Percentiles rank a stretch among this genome's conserved stretches.
phyloP scores from a whole-genome alignment of 2,888 invertebrate genomes.

The Andrena camellia region DNA sequence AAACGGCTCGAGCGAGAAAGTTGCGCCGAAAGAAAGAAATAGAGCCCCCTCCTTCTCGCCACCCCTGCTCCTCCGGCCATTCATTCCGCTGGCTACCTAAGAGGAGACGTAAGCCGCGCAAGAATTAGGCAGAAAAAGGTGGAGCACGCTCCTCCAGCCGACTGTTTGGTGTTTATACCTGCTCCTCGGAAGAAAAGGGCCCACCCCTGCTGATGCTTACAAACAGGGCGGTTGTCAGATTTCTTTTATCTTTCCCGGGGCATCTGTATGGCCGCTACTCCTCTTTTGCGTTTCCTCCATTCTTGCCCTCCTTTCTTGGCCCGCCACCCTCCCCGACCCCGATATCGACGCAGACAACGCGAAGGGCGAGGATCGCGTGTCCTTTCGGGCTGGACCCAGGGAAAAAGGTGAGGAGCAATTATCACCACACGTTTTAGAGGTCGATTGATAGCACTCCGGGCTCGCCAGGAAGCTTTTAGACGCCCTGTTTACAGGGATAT shows the following conservation, averaged over 20 bases:
- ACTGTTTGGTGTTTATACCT: slow-evolving; percentile 82
- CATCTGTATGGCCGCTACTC: slow-evolving; percentile 77
- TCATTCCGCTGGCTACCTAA: slow-evolving; percentile 55
- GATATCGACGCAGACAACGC: slow-evolving; percentile 33
- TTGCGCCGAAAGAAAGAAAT: slow-evolving; percentile 41
- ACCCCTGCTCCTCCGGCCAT: slow-evolving; percentile 29
- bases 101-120: slow-evolving; percentile 68
- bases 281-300: slow-evolving; percentile 55
- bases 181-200: slow-evolving; percentile 72
- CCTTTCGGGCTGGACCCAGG: background rate
- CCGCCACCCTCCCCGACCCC: slow-evolving; percentile 31
- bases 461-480: background rate
- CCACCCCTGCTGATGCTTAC: slow-evolving; percentile 76
- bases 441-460: background rate
- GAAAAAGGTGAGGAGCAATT: slow-evolving; percentile 25
- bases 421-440: slow-evolving; percentile 9
- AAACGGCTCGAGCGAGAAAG: slow-evolving; percentile 44
- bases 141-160: slow-evolving; percentile 63
- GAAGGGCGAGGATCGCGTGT: slow-evolving; percentile 30
- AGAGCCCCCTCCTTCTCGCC: slow-evolving; percentile 21
- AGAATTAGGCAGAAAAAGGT: slow-evolving; percentile 78
- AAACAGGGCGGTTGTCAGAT: slow-evolving; percentile 84
- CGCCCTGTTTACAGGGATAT: background rate
- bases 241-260: slow-evolving; percentile 83
- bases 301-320: slow-evolving; percentile 37